A percentile compares a stretch with the other conserved stretches of the same genome.
phyloP scores from a whole-genome alignment of 1,140 invertebrate genomes.

The Macrosteles quadrilineatus region DNA sequence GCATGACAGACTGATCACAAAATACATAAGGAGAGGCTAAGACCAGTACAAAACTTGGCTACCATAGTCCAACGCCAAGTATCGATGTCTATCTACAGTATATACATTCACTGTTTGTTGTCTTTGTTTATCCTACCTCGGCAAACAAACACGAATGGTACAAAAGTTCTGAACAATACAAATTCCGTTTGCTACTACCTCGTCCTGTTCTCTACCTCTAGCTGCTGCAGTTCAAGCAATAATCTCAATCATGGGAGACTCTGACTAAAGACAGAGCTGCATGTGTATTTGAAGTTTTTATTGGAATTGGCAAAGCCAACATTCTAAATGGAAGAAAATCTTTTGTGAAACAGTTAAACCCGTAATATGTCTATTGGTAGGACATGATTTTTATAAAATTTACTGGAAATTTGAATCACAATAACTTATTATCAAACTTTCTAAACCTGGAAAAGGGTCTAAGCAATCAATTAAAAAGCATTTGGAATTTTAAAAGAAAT shows the following conservation, averaged over 20 bases:
- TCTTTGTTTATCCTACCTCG: constrained; percentile 22
- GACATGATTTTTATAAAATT: too few relatives aligned
- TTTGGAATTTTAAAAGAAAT: too few relatives aligned
- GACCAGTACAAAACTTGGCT: constrained; percentile 27
- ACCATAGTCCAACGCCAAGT: background rate
- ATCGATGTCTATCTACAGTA: constrained; percentile 23
- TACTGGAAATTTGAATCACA: too few relatives aligned
- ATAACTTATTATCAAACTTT: too few relatives aligned
- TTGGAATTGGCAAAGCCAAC: too few relatives aligned
- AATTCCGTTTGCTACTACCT: constrained; percentile 11
- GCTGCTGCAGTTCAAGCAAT: constrained; percentile 1
- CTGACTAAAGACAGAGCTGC: background rate
- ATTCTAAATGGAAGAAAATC: too few relatives aligned
- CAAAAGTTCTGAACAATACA: constrained; percentile 26
- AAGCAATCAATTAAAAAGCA: too few relatives aligned
- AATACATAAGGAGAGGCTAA: constrained; percentile 25
- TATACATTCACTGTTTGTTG: constrained; percentile 5
- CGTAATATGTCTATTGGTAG: too few relatives aligned
- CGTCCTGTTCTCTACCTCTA: constrained; percentile 9
- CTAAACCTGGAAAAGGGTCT: too few relatives aligned
- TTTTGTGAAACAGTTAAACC: too few relatives aligned
- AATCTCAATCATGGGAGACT: background rate
- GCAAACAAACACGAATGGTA: constrained; percentile 30
- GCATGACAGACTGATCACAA: constrained; percentile 3
- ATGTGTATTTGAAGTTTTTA: too few relatives aligned